Percentiles rank a stretch among this genome's conserved stretches.
Evolutionary conservation across 2,888 invertebrate species (phyloP).

Genomic region (Chaetogeoica ovagalla): DNA sequence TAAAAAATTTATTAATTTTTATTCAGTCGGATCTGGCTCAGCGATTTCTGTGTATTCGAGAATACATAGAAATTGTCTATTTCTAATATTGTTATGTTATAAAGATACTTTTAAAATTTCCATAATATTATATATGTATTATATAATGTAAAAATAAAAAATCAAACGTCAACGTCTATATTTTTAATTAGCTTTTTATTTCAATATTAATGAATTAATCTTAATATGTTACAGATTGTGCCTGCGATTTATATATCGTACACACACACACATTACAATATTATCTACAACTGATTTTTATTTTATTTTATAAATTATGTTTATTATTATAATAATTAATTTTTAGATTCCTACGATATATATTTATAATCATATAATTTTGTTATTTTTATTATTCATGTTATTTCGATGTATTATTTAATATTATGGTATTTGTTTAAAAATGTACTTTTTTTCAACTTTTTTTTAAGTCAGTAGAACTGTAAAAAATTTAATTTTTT

Average conservation of each 20-base stretch:
- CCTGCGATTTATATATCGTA: neutral
- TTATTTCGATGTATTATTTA: neutral
- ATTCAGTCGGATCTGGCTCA: too few relatives aligned
- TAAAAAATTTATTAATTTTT: too few relatives aligned
- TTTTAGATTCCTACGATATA: neutral
- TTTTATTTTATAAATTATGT: conserved; percentile 29
- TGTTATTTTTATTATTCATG: conserved; percentile 25
- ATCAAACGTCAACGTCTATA: too few relatives aligned
- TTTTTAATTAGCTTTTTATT: too few relatives aligned
- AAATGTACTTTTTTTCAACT: conserved; percentile 1
- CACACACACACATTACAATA: neutral
- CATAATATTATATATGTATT: too few relatives aligned
- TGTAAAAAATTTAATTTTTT: conserved; percentile 39
- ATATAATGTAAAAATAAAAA: too few relatives aligned
- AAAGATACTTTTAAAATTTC: too few relatives aligned
- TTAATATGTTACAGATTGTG: conserved; percentile 7
- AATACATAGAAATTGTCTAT: too few relatives aligned
- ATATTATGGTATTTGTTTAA: conserved; percentile 3
- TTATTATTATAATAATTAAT: conserved; percentile 23
- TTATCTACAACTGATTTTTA: conserved; percentile 12
- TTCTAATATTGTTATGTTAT: too few relatives aligned
- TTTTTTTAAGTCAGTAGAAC: neutral
- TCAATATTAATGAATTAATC: neutral
- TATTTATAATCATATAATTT: neutral
- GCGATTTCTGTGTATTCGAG: too few relatives aligned